These are phyloP conservation scores for Condylura cristata DNA, from an alignment of 2,113 vertebrate genomes.

Conservation along the genomic window DNA sequence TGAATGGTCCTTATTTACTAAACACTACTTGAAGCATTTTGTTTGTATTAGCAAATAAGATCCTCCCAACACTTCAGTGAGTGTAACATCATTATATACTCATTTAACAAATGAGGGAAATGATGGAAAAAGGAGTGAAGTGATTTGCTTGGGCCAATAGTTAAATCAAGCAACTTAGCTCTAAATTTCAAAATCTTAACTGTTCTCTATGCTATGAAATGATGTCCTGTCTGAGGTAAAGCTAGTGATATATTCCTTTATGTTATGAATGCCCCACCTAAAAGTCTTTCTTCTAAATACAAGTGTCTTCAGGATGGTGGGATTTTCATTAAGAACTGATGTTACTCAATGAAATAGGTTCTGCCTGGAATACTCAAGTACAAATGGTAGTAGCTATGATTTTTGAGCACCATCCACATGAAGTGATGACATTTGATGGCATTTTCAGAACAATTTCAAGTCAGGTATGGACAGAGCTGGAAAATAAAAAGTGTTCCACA, in stretches of 20 bases:
- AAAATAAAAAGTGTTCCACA: background rate
- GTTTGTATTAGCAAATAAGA: background rate
- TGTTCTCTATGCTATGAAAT: background rate
- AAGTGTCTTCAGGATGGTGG: background rate
- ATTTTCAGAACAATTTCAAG: constrained; percentile 32
- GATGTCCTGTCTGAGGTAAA: background rate
- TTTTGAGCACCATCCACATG: background rate
- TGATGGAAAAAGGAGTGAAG: background rate
- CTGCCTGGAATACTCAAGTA: background rate
- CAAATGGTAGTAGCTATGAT: background rate
- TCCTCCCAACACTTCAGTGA: background rate
- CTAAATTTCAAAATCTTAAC: background rate
- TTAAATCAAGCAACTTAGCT: background rate
- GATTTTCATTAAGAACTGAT: background rate
- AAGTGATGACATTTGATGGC: background rate
- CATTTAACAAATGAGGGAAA: background rate
- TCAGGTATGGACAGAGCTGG: background rate
- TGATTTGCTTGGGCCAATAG: background rate
- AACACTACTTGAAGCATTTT: background rate
- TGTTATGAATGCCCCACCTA: background rate
- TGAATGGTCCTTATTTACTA: background rate
- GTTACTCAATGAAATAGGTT: background rate
- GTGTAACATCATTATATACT: background rate
- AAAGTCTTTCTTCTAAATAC: background rate
- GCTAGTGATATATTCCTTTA: background rate